Conservation (phyloP, 2,113 vertebrate genomes). For the Ahaetulla prasina region DNA sequence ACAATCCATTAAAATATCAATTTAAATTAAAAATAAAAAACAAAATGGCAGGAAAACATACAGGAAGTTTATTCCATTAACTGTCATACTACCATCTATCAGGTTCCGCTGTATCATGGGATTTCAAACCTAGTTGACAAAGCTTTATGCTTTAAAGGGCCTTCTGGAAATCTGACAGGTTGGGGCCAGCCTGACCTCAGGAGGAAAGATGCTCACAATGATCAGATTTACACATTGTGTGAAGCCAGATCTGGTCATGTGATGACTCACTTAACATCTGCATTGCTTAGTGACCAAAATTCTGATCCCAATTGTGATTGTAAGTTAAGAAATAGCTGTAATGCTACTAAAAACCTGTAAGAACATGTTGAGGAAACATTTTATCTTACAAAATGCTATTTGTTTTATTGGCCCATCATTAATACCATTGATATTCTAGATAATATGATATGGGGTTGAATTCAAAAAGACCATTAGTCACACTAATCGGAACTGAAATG, state of each 20-base stretch:
- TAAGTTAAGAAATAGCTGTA: background rate
- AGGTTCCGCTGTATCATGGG: background rate
- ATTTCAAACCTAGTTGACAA: background rate
- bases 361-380: background rate
- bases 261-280: background rate
- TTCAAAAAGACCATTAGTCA: background rate
- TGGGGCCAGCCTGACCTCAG: background rate
- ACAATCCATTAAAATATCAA: background rate
- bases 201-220: background rate
- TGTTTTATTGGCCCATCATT: background rate
- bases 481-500: background rate
- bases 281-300: background rate
- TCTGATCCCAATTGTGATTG: background rate
- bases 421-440: background rate
- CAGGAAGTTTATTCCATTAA: background rate
- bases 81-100: background rate
- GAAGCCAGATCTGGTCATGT: background rate
- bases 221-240: background rate
- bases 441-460: background rate
- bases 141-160: background rate
- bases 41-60: background rate
- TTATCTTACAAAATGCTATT: background rate
- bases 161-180: background rate
- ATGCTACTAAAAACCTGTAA: background rate
- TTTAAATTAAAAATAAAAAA: background rate